A percentile compares a stretch with the other conserved stretches of the same genome.
Conservation (phyloP, 1,140 invertebrate genomes). For the Trachelipus rathkii region DNA sequence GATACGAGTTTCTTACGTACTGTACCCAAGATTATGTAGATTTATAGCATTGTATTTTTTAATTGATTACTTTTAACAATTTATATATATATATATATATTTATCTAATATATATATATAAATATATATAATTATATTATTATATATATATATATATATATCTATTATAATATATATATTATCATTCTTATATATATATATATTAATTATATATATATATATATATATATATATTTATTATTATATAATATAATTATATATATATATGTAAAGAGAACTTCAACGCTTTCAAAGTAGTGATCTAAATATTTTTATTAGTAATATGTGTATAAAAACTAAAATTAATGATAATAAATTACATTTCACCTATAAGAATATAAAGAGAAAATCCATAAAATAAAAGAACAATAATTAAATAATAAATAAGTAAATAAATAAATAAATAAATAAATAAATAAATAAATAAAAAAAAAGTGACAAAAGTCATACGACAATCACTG, state of each 20-base stretch:
- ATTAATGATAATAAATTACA: too few relatives aligned
- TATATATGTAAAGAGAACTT: background rate
- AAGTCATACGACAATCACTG: too few relatives aligned
- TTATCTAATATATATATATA: background rate
- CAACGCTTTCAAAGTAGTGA: background rate
- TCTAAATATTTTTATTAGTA: background rate
- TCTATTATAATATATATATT: too few relatives aligned
- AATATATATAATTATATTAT: background rate
- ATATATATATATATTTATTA: background rate
- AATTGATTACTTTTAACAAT: background rate
- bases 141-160: constrained; percentile 5
- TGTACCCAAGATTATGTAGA: background rate
- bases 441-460: too few relatives aligned
- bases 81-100: background rate
- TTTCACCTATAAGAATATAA: too few relatives aligned
- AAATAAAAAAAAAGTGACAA: too few relatives aligned
- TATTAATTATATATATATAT: background rate
- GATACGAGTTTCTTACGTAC: too few relatives aligned
- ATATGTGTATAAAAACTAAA: too few relatives aligned
- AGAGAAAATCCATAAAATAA: too few relatives aligned
- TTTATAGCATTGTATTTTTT: background rate
- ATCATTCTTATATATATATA: background rate
- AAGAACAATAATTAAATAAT: too few relatives aligned
- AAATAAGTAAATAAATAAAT: too few relatives aligned
- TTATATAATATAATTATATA: background rate